These are phyloP conservation scores for Tyrannus savana DNA, from an alignment of 2,113 vertebrate genomes.

Conservation along the genomic window DNA sequence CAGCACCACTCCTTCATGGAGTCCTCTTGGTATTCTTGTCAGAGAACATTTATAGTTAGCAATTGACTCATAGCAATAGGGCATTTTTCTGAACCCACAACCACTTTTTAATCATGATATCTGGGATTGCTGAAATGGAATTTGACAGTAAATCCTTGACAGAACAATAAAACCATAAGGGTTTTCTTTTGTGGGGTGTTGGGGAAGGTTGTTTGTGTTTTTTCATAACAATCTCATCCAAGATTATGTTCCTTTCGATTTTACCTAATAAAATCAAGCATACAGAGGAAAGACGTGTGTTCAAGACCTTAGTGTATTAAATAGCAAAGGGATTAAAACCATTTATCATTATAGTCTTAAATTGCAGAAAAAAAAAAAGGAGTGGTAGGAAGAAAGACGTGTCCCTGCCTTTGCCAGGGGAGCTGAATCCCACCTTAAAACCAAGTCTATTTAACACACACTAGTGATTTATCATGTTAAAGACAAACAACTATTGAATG, in stretches of 20 bases:
- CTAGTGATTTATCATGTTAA: neutral
- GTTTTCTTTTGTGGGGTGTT: constrained; percentile 9
- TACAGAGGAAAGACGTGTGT: neutral
- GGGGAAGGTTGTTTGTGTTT: neutral
- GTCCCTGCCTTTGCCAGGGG: neutral
- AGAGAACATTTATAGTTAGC: neutral
- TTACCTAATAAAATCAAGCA: constrained; percentile 40
- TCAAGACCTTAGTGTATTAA: neutral
- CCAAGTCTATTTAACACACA: neutral
- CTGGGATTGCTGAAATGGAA: constrained; percentile 32
- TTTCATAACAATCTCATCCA: neutral
- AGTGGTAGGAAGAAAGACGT: neutral
- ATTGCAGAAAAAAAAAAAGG: neutral
- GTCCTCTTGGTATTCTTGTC: neutral
- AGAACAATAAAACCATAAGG: constrained; percentile 18
- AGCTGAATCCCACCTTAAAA: constrained; percentile 19
- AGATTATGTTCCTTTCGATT: neutral
- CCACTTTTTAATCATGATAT: constrained; percentile 16
- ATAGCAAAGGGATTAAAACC: neutral
- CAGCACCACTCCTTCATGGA: neutral
- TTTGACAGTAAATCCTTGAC: constrained; percentile 32
- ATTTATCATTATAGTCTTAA: neutral
- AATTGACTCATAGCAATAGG: neutral
- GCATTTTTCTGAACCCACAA: neutral
- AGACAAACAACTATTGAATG: constrained; percentile 13